These are phyloP conservation scores for Mythimna ferrago DNA, from an alignment of 2,888 invertebrate species.

Conservation along the genomic window DNA sequence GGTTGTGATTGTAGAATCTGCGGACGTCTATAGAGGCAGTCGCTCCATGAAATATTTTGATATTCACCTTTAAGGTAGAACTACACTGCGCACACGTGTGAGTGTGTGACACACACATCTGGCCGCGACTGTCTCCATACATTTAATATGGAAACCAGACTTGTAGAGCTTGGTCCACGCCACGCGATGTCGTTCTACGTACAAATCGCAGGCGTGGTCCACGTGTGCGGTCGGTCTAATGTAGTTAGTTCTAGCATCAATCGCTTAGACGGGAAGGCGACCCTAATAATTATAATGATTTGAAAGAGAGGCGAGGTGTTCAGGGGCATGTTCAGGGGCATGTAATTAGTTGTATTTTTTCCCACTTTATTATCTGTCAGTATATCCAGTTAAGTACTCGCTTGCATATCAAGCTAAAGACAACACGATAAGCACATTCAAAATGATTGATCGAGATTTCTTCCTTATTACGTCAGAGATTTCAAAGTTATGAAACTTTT, in stretches of 20 bases:
- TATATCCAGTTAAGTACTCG: conserved; percentile 5
- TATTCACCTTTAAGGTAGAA: background rate
- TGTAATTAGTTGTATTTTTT: conserved; percentile 22
- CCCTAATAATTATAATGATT: background rate
- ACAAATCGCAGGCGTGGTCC: too few relatives aligned
- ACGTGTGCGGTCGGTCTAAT: too few relatives aligned
- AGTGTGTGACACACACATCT: too few relatives aligned
- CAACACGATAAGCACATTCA: conserved; percentile 5
- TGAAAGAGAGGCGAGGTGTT: background rate
- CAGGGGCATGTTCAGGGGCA: background rate
- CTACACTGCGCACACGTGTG: too few relatives aligned
- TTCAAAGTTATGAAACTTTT: background rate
- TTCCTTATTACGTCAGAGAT: background rate
- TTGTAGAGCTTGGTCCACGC: too few relatives aligned
- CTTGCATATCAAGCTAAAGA: conserved; percentile 23
- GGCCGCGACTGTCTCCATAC: too few relatives aligned
- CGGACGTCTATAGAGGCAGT: background rate
- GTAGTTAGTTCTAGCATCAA: background rate
- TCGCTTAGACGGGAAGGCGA: background rate
- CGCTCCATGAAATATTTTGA: background rate
- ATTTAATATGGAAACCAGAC: too few relatives aligned
- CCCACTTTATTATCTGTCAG: conserved; percentile 17
- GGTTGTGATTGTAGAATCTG: background rate
- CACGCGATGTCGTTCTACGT: too few relatives aligned
- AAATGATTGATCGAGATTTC: conserved; percentile 32